A percentile compares a stretch with the other conserved stretches of the same genome.
Conservation (phyloP, 2,113 vertebrate genomes). For the Spea multiplicata region DNA sequence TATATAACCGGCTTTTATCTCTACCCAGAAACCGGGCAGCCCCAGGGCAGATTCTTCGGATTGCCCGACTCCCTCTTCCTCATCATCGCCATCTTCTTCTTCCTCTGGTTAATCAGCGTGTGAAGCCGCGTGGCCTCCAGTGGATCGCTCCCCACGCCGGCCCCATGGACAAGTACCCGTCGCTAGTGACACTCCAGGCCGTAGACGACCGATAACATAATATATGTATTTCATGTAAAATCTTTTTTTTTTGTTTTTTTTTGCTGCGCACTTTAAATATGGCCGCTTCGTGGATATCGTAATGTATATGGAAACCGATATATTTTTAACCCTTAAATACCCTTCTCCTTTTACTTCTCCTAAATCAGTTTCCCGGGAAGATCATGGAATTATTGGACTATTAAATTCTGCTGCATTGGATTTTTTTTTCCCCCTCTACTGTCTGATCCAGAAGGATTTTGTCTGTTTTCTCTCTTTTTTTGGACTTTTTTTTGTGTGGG, state of each 20-base stretch:
- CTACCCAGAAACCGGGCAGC: slow-evolving; percentile 62
- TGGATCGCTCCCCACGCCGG: background rate
- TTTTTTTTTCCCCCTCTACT: too few relatives aligned
- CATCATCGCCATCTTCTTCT: slow-evolving; percentile 88
- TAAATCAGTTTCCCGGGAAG: background rate
- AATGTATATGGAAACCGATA: background rate
- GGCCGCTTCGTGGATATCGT: background rate
- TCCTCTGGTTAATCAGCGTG: slow-evolving; percentile 91
- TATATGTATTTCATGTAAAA: background rate
- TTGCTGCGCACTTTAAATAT: slow-evolving; percentile 29
- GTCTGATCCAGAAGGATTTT: too few relatives aligned
- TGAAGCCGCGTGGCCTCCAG: slow-evolving; percentile 55
- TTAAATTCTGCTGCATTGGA: too few relatives aligned
- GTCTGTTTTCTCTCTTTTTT: too few relatives aligned
- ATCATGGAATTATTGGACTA: background rate
- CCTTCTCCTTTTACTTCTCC: background rate
- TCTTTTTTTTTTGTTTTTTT: background rate
- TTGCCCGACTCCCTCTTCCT: slow-evolving; percentile 90
- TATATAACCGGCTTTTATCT: background rate
- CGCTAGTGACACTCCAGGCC: background rate
- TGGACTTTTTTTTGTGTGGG: too few relatives aligned
- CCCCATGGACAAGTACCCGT: background rate
- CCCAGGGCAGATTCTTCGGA: slow-evolving; percentile 71
- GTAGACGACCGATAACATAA: background rate
- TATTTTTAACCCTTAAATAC: background rate